Percentiles rank a stretch among this genome's conserved stretches.
These are phyloP conservation scores for Muntiacus muntjak DNA, from an alignment of 2,113 vertebrate genomes.

Conservation along the genomic window DNA sequence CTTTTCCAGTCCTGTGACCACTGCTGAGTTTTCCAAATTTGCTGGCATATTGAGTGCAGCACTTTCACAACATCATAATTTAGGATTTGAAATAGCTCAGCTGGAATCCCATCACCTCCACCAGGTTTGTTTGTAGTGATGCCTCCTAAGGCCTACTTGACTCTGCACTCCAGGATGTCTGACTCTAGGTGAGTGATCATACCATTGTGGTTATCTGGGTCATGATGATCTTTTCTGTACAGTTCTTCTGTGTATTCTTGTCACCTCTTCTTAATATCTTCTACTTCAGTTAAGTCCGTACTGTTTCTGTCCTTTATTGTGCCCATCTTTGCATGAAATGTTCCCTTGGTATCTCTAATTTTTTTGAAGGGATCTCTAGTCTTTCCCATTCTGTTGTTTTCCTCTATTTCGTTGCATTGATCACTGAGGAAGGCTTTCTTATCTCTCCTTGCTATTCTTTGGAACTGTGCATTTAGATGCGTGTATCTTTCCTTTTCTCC, in stretches of 20 bases:
- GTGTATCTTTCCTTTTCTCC: not conserved
- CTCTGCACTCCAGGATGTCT: not conserved
- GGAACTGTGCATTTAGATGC: not conserved
- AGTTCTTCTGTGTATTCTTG: not conserved
- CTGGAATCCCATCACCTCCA: not conserved
- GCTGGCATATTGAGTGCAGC: not conserved
- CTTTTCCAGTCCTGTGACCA: not conserved
- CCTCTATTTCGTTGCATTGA: not conserved
- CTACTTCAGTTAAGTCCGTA: not conserved
- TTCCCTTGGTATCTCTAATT: not conserved
- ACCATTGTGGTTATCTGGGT: not conserved
- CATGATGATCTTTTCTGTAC: not conserved
- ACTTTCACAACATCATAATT: not conserved
- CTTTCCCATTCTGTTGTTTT: not conserved
- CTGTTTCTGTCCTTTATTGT: not conserved
- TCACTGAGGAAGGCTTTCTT: not conserved
- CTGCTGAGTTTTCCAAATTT: not conserved
- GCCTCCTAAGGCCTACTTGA: not conserved
- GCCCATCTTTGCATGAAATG: not conserved
- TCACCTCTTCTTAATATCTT: not conserved
- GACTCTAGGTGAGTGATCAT: not conserved
- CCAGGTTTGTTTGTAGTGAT: not conserved
- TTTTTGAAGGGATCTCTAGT: not conserved
- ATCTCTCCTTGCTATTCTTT: not conserved
- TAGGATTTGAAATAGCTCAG: not conserved